Conservation (phyloP, 2,113 vertebrate genomes). For the Macrotus californicus region DNA sequence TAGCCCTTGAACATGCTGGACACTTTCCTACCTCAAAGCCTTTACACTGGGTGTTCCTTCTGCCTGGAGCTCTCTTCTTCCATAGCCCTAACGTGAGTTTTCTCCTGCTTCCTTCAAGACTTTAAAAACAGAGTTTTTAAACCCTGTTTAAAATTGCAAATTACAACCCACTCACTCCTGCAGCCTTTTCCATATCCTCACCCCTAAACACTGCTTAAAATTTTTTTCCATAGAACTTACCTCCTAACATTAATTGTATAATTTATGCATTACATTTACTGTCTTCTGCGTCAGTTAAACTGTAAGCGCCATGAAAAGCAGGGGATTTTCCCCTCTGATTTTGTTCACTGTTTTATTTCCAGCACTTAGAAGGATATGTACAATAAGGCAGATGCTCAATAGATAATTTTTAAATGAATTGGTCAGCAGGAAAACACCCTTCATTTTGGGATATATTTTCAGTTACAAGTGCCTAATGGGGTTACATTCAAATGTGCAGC, state of each 20-base stretch:
- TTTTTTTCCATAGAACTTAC: background rate
- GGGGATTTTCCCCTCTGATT: background rate
- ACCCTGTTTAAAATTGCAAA: conserved; percentile 32
- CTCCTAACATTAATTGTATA: background rate
- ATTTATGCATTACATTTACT: background rate
- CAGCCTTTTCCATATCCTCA: background rate
- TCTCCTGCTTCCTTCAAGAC: background rate
- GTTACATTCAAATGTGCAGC: background rate
- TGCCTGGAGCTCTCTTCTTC: background rate
- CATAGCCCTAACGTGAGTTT: background rate
- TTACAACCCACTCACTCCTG: background rate
- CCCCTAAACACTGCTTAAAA: background rate
- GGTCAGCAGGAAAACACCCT: background rate
- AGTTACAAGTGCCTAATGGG: background rate
- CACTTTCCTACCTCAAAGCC: background rate
- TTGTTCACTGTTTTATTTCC: background rate
- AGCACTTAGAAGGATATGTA: background rate
- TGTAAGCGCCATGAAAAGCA: background rate
- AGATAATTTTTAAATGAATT: background rate
- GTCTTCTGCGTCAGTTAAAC: conserved; percentile 8
- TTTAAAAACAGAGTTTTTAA: background rate
- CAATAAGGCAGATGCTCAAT: background rate
- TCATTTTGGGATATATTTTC: background rate
- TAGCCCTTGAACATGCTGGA: background rate
- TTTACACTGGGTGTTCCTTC: background rate